Evolutionary conservation across 1,140 invertebrate genomes (phyloP), one percentile per base, ranked within the genome.

Genomic region (Panagrolaimus sp.): DNA sequence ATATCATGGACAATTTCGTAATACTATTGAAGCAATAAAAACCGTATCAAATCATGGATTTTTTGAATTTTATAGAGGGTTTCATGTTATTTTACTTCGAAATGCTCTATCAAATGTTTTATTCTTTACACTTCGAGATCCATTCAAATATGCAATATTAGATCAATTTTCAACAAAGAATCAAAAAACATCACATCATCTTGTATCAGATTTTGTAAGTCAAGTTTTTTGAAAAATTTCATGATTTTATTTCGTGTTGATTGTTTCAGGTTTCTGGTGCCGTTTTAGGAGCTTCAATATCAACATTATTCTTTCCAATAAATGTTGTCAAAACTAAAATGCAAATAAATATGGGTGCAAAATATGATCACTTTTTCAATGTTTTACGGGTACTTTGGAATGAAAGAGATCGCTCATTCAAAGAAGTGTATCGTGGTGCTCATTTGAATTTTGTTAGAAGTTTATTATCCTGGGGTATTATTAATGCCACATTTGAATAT

Each of bases 241-340:
- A n/a, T 38, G 32, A 7, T 38, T 38, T 38, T 38, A 38, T 4
- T 38, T 4, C 7, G 32, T 4, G 2, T 38, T 38, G 7, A 38
- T 4, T 38, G 2, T 7, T 38, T 4, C 32, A 38, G 2, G 7
- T 38, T 38, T 38, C 32, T 4, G 96, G 96, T 52, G 94, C 93
- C n/a, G 32, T 92, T 12, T 91, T 97, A 28, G 96, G 96, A 63
- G 94, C 93, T 32, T 87, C 91, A 63, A 90, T 95, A 15, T 95
- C 92, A 80, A 95, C 93, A 24, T 69, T 95, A 6, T 96, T 95
- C 86, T 99, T 95, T 86, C 96, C 96, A 0, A 84, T 97, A 15
- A 98, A 98, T 87, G 93, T 98, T 45, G 88, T 96, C 24, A 98
- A 98, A 86, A 90, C 96, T 58, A 88, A 90, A 62, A 93, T 97